phyloP scores from a whole-genome alignment of 2,888 invertebrate species.

The Lysandra bellargus region DNA sequence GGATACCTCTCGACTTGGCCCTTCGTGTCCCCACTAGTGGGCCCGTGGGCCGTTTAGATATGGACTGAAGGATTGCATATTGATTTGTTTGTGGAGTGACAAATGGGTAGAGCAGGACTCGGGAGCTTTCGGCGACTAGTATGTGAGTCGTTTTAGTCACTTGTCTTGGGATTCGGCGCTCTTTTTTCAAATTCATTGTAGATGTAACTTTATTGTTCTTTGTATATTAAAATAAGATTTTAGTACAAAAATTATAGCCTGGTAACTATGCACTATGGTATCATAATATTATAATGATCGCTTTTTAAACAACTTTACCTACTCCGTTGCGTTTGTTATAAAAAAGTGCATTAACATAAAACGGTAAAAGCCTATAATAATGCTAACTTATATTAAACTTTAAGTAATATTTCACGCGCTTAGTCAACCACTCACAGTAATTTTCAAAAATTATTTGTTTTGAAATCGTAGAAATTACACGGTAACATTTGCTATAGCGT shows the following conservation, averaged over 20 bases:
- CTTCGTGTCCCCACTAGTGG: conserved; percentile 40
- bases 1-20: conserved; percentile 59
- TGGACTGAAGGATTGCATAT: conserved; percentile 14
- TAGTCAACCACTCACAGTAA: not conserved
- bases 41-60: conserved; percentile 22
- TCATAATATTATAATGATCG: no score
- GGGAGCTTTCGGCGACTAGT: not conserved
- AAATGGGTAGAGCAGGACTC: not conserved
- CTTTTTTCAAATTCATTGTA: not conserved
- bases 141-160: not conserved
- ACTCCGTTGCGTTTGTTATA: not conserved
- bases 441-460: not conserved
- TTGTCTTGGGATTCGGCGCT: not conserved
- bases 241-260: no score
- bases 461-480: conserved; percentile 27
- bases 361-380: not conserved
- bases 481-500: conserved; percentile 39
- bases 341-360: not conserved
- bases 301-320: no score
- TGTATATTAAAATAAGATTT: no score
- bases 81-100: conserved; percentile 14
- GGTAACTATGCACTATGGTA: no score
- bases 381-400: not conserved
- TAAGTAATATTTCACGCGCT: not conserved
- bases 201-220: no score